Evolutionary conservation across 2,888 invertebrate genomes (phyloP), one percentile per base, ranked within the genome.

Genomic region (Plagodis pulveraria): DNA sequence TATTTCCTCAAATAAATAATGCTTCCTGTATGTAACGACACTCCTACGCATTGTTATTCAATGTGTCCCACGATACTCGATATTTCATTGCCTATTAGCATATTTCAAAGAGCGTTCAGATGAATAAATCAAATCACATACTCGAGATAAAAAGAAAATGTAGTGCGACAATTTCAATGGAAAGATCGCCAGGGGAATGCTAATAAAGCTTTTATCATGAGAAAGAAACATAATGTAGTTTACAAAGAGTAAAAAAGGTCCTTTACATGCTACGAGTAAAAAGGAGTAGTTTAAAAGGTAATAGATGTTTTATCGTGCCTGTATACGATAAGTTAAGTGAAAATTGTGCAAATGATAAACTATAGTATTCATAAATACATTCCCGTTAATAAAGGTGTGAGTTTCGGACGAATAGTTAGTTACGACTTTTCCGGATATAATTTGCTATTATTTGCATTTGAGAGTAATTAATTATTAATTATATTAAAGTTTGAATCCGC

Each of bases 71-170:
- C 53, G 53, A 50, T 42, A 47, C 50, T 54, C 54, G 50, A 54
- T 54, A 50, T 58, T 47, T 54, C 42, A 59, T 54, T 54, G 54
- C 36, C 54, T 47, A 54, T 59, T 59, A 55, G 48, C 55, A 59
- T 59, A 55, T 56, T 60, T 47, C 55, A 60, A 60, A 52, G 51
- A 40, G 35, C 42, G 34, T 54, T 44, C 33, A 44, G 47, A 56
- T 60, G 59, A 56, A 58, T 65, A 62, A 65, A 66, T 65, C 63
- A 65, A 58, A 54, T 65, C 61, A 50, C 63, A 62, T 38, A 67
- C 54, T 50, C 59, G 48, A 63, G 65, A 69, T 66, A 65, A 66
- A 52, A 51, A 55, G 57, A 63, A 56, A 62, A 57, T 53, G 58
- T 63, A 62, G 63, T 52, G 62, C 34, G 53, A 63, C 62, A 57